Base-by-base conservation (phyloP, 1,140 invertebrate genomes). In the Pogonus chalceus region DNA sequence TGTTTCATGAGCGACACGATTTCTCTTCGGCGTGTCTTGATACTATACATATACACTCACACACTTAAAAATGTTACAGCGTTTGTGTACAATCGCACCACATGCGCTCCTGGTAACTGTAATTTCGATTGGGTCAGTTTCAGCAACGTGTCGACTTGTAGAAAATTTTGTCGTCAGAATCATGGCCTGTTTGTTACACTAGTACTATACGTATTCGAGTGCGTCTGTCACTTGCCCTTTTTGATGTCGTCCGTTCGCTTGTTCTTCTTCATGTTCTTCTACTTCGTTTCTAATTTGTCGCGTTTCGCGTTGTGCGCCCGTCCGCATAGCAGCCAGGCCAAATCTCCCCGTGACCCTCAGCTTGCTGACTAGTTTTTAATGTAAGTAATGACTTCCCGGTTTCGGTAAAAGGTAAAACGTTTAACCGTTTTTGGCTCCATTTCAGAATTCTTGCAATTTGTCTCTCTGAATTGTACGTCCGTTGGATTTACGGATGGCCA, bases 381-480 rank as follows among this genome's bases (percentile, higher is more conserved):
- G 55, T 56, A 56, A 56, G 55, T 57, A 57, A 57, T 57, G 56
- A 54, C 56, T 54, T 54, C 55, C 55, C 51, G 55, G 47, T 49
- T 52, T 43, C 52, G 37, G 51, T 43, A 12, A 52, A 47, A 54
- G 52, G 52, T 54, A 43, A 37, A 51, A 48, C 24, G 53, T 57
- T 57, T 57, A 50, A 57, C 53, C 47, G 56, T 57, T 57, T 57
- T 54, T 57, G 56, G 37, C 37, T 43, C 37, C 37, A 43, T 43
- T 43, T 43, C 37, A 43, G 18, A 43, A 43, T 43, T 43, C 18
- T 43, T 18, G 37, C 37, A 43, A 43, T 43, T 43, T 43, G 37
- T 43, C 37, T 43, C 37, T 43, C 9, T 18, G 18, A 43, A 43
- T 43, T 43, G 37, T 43, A 43, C 9, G 37, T 4, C 18, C 37